Base-by-base conservation (phyloP, 37 sponge, comb jelly and placozoan species). In the Oscarella lobularis region DNA sequence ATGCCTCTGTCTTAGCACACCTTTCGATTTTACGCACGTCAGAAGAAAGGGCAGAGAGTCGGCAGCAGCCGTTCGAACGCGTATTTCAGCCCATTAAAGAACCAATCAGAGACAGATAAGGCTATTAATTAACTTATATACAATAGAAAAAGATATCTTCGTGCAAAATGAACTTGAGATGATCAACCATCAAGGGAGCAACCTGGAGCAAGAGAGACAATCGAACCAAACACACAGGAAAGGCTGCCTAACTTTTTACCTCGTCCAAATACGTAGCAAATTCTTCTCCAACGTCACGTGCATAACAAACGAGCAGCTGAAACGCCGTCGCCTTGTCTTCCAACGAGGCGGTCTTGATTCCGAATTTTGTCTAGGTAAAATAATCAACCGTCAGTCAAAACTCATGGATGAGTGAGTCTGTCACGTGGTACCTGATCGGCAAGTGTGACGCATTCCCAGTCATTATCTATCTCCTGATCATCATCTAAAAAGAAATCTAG, bases 241-340 rank as follows among this genome's bases (percentile, higher is more conserved):
- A 48, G 60, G 60, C 9, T 48, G 60, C 9, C 60, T 27, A 27
- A 48, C 14, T 27, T 9, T 84, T 76, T 35, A 92, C 90, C 1
- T 75, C 65, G 54, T 90, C 94, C 3, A 88, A 89, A 77, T 93
- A 98, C 2, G 85, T 87, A 0, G 81, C 88, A 81, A 98, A 98
- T 0, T 95, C 99, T 33, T 94, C 99, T 77, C 86, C 83, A 36
- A 98, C 75, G 66, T 98, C 99, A 66, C 90, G 83, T 33, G 99
- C 99, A 77, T 98, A 98, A n/a, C 94, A 89, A 32, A 94, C 94
- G 78, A 98, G 73, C 99, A 98, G 93, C 81, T 98, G 94, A 83
- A 90, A 93, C 67, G 99, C 99, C n/a, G 99, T 98, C 73, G 79
- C 82, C 85, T 98, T 98, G 75, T 98, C 99, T 31, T 98, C 99